These are phyloP conservation scores for Acanthoscelides obtectus DNA, from an alignment of 2,888 invertebrate genomes.

Conservation along the genomic window DNA sequence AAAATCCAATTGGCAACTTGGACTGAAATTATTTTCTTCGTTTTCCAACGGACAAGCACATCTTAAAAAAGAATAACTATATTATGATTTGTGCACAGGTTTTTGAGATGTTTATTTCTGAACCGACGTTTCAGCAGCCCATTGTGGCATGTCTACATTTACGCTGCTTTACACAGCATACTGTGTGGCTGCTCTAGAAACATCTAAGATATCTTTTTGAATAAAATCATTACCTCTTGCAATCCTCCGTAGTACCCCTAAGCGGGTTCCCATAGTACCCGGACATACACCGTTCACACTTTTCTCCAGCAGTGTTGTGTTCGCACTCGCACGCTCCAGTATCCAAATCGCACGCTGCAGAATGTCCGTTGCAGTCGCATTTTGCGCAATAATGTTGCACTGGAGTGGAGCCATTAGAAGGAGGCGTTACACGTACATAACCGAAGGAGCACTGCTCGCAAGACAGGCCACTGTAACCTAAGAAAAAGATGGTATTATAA, in stretches of 20 bases:
- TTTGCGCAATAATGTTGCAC: conserved; percentile 62
- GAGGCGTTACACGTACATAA: conserved; percentile 55
- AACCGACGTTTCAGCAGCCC: too few species aligned
- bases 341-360: conserved; percentile 71
- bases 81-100: too few species aligned
- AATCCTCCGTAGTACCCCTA: conserved; percentile 65
- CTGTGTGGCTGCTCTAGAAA: too few species aligned
- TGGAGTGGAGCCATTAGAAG: conserved; percentile 46
- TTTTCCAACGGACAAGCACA: conserved; percentile 86
- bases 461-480: conserved; percentile 62
- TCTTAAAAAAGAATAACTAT: not conserved
- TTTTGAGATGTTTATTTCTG: too few species aligned
- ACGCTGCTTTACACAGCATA: too few species aligned
- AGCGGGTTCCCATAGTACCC: conserved; percentile 91
- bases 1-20: conserved; percentile 68
- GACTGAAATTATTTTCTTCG: conserved; percentile 84
- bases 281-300: conserved; percentile 78
- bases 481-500: too few species aligned
- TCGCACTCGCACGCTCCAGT: conserved; percentile 42
- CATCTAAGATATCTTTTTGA: too few species aligned
- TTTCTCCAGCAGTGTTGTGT: conserved; percentile 59
- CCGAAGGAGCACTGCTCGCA: conserved; percentile 82
- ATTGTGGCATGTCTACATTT: too few species aligned
- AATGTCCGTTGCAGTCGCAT: conserved; percentile 89
- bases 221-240: conserved; percentile 66